These are phyloP conservation scores for Noctilio leporinus DNA, from an alignment of 2,113 vertebrate species.

Conservation along the genomic window DNA sequence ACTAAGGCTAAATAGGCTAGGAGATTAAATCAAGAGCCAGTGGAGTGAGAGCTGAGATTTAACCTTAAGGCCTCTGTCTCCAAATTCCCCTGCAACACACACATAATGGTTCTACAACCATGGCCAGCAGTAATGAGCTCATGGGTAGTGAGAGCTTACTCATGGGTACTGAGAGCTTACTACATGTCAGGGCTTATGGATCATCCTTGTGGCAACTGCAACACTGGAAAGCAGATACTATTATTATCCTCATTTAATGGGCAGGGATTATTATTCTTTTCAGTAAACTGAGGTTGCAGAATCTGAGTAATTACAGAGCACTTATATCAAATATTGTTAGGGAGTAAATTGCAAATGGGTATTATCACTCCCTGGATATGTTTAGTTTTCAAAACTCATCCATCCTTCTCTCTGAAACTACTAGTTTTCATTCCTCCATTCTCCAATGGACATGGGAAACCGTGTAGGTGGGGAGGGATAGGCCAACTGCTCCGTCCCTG, in stretches of 20 bases:
- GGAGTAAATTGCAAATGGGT: neutral
- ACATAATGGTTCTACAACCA: neutral
- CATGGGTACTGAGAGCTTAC: neutral
- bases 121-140: neutral
- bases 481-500: neutral
- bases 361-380: neutral
- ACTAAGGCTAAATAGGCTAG: neutral
- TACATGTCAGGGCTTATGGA: neutral
- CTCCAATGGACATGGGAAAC: neutral
- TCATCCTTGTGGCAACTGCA: neutral
- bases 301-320: neutral
- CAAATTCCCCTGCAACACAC: neutral
- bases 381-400: neutral
- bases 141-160: neutral
- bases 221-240: neutral
- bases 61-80: neutral
- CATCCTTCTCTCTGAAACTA: neutral
- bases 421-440: neutral
- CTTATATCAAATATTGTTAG: neutral
- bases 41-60: neutral
- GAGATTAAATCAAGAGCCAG: neutral
- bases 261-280: neutral
- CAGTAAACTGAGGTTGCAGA: conserved; percentile 11
- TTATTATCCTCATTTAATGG: neutral
- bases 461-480: neutral